A percentile compares a stretch with the other conserved stretches of the same genome.
phyloP scores from a whole-genome alignment of 2,113 vertebrate species.

The Butorides virescens region DNA sequence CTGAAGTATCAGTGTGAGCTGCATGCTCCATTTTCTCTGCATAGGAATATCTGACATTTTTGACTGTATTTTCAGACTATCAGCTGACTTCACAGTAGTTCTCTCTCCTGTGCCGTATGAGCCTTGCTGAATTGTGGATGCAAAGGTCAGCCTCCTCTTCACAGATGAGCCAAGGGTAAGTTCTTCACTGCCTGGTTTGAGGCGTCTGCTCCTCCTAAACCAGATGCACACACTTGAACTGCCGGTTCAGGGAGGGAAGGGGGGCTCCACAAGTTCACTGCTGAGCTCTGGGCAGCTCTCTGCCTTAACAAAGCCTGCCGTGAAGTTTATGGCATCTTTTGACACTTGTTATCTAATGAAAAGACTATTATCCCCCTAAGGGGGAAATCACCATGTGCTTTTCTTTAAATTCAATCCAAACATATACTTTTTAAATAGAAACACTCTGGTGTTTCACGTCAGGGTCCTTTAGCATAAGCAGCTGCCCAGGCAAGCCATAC shows the following conservation, averaged over 20 bases:
- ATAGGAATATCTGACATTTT: background rate
- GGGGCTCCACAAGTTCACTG: background rate
- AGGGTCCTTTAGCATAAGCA: slow-evolving; percentile 65
- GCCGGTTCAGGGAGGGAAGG: background rate
- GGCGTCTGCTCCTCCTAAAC: background rate
- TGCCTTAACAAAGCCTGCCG: background rate
- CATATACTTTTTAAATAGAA: slow-evolving; percentile 63
- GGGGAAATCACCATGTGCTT: slow-evolving; percentile 67
- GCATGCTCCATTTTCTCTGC: accelerated
- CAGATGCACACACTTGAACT: background rate
- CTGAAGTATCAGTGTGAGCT: background rate
- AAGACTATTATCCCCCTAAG: slow-evolving; percentile 72
- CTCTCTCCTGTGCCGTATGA: accelerated
- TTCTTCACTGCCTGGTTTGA: background rate
- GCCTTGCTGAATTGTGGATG: background rate
- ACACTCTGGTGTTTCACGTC: background rate
- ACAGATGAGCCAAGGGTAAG: background rate
- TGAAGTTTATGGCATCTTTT: slow-evolving; percentile 32
- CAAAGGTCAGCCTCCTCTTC: background rate
- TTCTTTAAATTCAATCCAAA: slow-evolving; percentile 84
- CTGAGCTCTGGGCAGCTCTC: background rate
- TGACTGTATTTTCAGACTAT: background rate
- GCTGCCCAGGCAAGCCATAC: slow-evolving; percentile 56
- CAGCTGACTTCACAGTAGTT: background rate
- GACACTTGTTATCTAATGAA: slow-evolving; percentile 58